These are phyloP conservation scores for Hirtodrosophila histrioides DNA, from an alignment of 2,888 invertebrate species.

Conservation along the genomic window DNA sequence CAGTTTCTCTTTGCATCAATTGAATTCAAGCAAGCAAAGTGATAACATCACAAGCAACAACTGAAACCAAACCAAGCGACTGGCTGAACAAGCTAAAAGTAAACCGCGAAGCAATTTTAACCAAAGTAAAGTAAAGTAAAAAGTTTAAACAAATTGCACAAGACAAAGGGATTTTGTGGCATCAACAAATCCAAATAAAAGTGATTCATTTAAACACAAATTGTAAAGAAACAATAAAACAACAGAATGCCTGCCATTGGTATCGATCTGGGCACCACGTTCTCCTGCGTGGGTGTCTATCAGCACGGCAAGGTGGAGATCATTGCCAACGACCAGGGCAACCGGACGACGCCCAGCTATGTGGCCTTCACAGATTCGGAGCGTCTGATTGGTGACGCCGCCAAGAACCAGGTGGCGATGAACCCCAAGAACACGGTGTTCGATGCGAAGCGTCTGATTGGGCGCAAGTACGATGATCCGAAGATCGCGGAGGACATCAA, in stretches of 20 bases:
- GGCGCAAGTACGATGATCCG: slow-evolving; percentile 93
- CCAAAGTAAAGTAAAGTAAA: slow-evolving; percentile 1
- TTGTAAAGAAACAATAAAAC: slow-evolving; percentile 1
- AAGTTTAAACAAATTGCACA: background rate
- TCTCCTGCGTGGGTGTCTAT: slow-evolving; percentile 93
- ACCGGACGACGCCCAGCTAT: slow-evolving; percentile 80
- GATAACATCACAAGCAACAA: slow-evolving; percentile 39
- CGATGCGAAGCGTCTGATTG: slow-evolving; percentile 97
- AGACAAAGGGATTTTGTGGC: background rate
- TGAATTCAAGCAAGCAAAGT: slow-evolving; percentile 62
- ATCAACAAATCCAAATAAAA: background rate
- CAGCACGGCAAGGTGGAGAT: slow-evolving; percentile 93
- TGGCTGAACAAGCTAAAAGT: slow-evolving; percentile 54
- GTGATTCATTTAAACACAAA: background rate
- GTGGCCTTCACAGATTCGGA: slow-evolving; percentile 94
- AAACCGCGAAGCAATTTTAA: slow-evolving; percentile 4
- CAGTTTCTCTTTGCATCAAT: slow-evolving; percentile 47
- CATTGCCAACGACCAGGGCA: slow-evolving; percentile 93
- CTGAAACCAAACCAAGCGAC: slow-evolving; percentile 37
- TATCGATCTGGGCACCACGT: slow-evolving; percentile 84
- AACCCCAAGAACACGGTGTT: slow-evolving; percentile 95
- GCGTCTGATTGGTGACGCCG: slow-evolving; percentile 89
- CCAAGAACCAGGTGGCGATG: slow-evolving; percentile 94
- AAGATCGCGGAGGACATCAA: slow-evolving; percentile 96
- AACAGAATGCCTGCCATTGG: slow-evolving; percentile 87